Conservation (phyloP, 2,113 vertebrate species). For the Glareola pratincola region DNA sequence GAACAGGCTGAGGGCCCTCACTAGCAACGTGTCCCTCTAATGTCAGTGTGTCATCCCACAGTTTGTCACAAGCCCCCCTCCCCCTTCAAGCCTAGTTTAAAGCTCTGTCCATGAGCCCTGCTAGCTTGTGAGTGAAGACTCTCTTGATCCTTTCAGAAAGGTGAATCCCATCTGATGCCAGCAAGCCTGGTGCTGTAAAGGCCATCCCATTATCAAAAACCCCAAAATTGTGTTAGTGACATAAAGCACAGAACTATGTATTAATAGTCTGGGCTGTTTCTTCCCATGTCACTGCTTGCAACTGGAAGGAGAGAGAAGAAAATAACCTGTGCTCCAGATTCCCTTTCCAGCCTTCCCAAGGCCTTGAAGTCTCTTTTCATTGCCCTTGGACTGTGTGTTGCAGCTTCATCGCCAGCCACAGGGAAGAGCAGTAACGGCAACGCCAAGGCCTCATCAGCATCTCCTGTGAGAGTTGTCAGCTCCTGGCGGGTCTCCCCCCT, state of each 20-base stretch:
- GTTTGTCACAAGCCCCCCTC: background rate
- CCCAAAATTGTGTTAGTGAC: background rate
- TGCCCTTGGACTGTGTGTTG: background rate
- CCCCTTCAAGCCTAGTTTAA: background rate
- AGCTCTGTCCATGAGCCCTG: too few relatives aligned
- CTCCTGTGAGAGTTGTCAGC: too few relatives aligned
- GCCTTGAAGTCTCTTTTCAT: background rate
- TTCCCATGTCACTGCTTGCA: background rate
- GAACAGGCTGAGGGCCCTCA: background rate
- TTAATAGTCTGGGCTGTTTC: background rate
- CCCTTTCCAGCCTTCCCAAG: background rate
- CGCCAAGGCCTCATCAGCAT: too few relatives aligned
- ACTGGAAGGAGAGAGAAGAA: background rate
- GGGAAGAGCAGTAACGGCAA: background rate
- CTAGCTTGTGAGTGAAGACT: background rate
- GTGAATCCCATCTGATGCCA: background rate
- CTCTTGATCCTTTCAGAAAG: background rate
- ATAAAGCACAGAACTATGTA: background rate
- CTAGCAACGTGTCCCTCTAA: background rate
- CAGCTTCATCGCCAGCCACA: background rate
- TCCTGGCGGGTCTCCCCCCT: too few relatives aligned
- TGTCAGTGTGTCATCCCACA: background rate
- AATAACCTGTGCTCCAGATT: background rate
- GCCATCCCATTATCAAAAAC: background rate
- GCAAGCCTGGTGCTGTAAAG: background rate